These are phyloP conservation scores for Lottia scabra DNA, from an alignment of 2,888 invertebrate genomes.

Conservation along the genomic window DNA sequence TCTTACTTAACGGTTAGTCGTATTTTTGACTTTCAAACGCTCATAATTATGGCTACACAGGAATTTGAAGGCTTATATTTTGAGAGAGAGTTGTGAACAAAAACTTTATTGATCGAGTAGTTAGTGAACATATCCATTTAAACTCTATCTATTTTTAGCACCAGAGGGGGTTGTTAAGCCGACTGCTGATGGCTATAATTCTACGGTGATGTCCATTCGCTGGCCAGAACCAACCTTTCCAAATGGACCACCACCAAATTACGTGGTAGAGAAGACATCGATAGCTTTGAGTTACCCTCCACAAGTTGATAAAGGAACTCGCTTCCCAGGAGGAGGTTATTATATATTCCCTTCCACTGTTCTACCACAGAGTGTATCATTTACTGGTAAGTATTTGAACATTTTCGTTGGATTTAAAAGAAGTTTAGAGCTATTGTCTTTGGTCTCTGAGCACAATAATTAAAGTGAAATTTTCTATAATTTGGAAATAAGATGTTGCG, in stretches of 20 bases:
- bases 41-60: no score
- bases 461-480: no score
- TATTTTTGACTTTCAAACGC: no score
- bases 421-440: no score
- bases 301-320: conserved; percentile 59
- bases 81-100: no score
- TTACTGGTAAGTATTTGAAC: conserved; percentile 64
- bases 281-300: conserved; percentile 65
- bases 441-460: no score
- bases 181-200: conserved; percentile 54
- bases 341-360: conserved; percentile 62
- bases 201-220: conserved; percentile 53
- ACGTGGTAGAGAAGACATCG: conserved; percentile 58
- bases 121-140: no score
- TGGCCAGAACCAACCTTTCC: conserved; percentile 60
- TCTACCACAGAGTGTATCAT: conserved; percentile 63
- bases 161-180: conserved; percentile 57
- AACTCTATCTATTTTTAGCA: conserved; percentile 35
- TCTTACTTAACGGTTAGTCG: no score
- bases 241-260: conserved; percentile 64
- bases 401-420: no score
- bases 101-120: no score
- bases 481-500: no score
- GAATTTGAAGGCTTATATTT: no score
- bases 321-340: conserved; percentile 66